phyloP scores from a whole-genome alignment of 2,797 vertebrate genomes.

The Synanceia verrucosa region DNA sequence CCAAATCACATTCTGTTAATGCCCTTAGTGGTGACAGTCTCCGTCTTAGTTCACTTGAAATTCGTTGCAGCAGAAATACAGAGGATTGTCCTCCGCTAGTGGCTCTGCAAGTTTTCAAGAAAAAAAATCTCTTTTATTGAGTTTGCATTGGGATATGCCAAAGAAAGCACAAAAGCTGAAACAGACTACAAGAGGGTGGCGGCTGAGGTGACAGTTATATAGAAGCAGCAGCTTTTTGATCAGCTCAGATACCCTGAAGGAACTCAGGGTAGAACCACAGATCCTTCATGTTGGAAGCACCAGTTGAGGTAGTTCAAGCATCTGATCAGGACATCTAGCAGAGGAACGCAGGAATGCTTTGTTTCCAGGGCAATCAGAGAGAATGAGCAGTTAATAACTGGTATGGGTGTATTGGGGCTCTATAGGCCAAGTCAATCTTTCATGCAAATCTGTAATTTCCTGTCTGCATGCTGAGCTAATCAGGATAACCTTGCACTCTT shows the following conservation, averaged over 20 bases:
- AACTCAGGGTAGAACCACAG: background rate
- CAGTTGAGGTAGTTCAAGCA: background rate
- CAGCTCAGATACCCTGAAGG: background rate
- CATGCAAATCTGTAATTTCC: constrained; percentile 8
- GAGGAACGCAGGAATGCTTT: background rate
- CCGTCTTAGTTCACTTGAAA: constrained; percentile 60
- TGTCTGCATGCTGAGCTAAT: constrained; percentile 7
- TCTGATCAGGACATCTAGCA: constrained; percentile 9
- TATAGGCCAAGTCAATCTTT: background rate
- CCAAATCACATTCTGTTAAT: constrained; percentile 72
- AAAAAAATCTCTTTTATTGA: constrained; percentile 52
- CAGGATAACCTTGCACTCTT: constrained; percentile 12
- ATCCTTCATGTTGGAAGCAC: background rate
- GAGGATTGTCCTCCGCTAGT: constrained; percentile 39
- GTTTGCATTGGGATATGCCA: constrained; percentile 41
- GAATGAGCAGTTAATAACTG: background rate
- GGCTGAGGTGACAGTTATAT: constrained; percentile 25
- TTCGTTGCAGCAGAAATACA: constrained; percentile 58
- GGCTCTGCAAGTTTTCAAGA: constrained; percentile 42
- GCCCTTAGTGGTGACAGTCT: constrained; percentile 67
- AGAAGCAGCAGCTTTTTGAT: constrained; percentile 11
- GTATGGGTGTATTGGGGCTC: background rate
- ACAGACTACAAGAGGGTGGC: constrained; percentile 12
- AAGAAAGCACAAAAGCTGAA: constrained; percentile 44
- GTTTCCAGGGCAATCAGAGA: background rate